A percentile compares a stretch with the other conserved stretches of the same genome.
Conservation (phyloP, 1,140 invertebrate genomes). For the Drosophila kurseongensis region DNA sequence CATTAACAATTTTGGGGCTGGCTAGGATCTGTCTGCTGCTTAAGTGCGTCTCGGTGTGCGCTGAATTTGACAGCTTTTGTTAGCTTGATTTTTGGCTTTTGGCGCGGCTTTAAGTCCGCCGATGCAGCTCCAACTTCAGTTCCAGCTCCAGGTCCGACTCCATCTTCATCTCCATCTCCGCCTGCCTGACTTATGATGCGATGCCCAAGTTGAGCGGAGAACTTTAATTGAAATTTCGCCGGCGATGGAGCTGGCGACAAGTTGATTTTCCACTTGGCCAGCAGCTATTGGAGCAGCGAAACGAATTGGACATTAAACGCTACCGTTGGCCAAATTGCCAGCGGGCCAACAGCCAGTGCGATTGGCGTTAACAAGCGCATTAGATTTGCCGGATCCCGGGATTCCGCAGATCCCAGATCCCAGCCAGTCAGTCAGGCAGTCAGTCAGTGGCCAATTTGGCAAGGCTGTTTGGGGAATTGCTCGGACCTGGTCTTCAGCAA, state of each 20-base stretch:
- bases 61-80: conserved; percentile 75
- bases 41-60: conserved; percentile 51
- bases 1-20: conserved; percentile 75
- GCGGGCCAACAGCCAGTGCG: conserved; percentile 59
- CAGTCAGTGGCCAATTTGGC: conserved; percentile 75
- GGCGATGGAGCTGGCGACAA: conserved; percentile 60
- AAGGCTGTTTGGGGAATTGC: conserved; percentile 79
- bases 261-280: conserved; percentile 74
- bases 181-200: conserved; percentile 42
- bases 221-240: conserved; percentile 79
- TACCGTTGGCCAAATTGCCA: conserved; percentile 81
- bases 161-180: background rate
- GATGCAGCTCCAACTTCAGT: background rate
- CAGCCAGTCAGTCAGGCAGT: conserved; percentile 27
- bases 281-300: conserved; percentile 49
- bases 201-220: conserved; percentile 43
- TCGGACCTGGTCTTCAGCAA: conserved; percentile 64
- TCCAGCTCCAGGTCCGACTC: background rate
- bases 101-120: conserved; percentile 55
- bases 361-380: conserved; percentile 81
- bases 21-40: conserved; percentile 68
- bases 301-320: conserved; percentile 83
- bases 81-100: conserved; percentile 54
- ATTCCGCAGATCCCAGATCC: background rate
- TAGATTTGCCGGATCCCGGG: conserved; percentile 48